Evolutionary conservation across 2,113 vertebrate genomes (phyloP), one percentile per base, ranked within the genome.

Genomic region (Caranx ignobilis): DNA sequence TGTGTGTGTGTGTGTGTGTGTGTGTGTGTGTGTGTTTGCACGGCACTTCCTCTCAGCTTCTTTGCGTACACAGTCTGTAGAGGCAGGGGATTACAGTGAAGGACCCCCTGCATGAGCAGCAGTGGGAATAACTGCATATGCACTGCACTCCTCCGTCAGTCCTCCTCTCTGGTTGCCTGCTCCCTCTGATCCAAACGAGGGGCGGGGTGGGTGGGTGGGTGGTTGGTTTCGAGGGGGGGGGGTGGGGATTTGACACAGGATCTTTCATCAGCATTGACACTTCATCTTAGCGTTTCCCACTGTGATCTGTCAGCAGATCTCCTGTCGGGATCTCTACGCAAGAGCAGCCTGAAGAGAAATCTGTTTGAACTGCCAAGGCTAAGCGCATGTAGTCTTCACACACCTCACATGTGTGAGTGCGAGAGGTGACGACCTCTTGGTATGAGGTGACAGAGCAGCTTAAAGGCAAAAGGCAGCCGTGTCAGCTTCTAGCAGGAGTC

Each of bases 51-150:
- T 83, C 84, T 88, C 86, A 74, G 83, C 54, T 34, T 75, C 72
- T 73, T 64, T 77, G 82, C 77, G n/a, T 69, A 65, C 69, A 74
- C 50, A 64, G 61, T 62, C 82, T 86, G 75, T 6, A 47, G 86
- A 88, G 86, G 68, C 67, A 67, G 72, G 69, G 91, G 89, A 94
- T 93, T 92, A 92, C 78, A 85, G 85, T 75, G 61, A 55, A 88
- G 77, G 75, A 77, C 89, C 89, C 81, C 87, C 85, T 78, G 92
- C 89, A 85, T 90, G 90, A 93, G 92, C 89, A 73, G 85, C 52
- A 65, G 71, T 83, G 90, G 84, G 86, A 87, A 84, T 90, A 93
- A 91, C 88, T 89, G 82, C 87, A 89, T 87, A 93, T 92, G 86
- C 75, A 88, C 86, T 89, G 73, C 66, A 86, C 79, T 88, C 77